Evolutionary conservation across 2,797 vertebrate species (phyloP), one percentile per base, ranked within the genome.

Genomic region (Dendrocincla fuliginosa): DNA sequence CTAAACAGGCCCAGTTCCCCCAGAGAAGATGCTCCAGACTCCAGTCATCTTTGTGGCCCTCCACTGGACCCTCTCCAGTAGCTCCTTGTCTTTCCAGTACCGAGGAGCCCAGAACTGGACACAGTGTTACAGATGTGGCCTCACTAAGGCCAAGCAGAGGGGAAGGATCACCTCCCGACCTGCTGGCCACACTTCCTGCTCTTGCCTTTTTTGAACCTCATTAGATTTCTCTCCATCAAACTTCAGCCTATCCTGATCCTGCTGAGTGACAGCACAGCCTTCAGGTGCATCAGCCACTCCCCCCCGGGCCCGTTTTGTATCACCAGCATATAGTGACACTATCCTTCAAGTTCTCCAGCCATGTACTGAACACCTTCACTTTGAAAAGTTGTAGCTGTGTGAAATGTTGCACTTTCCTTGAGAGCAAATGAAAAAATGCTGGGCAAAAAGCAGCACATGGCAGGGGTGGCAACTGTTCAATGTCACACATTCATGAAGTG

Each of bases 191-290:
- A 11, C 20, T 47, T 74, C 30, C 32, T 61, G 23, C 41, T 37
- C 12, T 42, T 19, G 32, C 10, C 42, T 13, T 44, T n/a, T 32
- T 0, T 56, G 32, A 69, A 56, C 7, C 32, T 82, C 55, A 35
- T 2, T 0, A 0, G 27, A 18, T 35, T 35, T 47, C 61, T 35
- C 33, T 3, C 12, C 16, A 33, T 6, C 12, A 7, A 60, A 25
- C 12, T 27, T 27, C 32, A 75, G 60, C 19, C 24, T 30, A 10
- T 4, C 7, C 20, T 35, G 8, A 10, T 42, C 8, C 16, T 8
- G 2, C 9, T 19, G 32, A 68, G 49, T 1, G 15, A 15, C 18
- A 55, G 32, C 18, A 19, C 22, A 55, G 27, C 10, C 57, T 19
- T 24, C 28, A 49, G 3, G 3, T 13, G 1, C 25, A 69, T n/a